These are phyloP conservation scores for Tapirus terrestris DNA, from an alignment of 2,113 vertebrate genomes.

Conservation along the genomic window DNA sequence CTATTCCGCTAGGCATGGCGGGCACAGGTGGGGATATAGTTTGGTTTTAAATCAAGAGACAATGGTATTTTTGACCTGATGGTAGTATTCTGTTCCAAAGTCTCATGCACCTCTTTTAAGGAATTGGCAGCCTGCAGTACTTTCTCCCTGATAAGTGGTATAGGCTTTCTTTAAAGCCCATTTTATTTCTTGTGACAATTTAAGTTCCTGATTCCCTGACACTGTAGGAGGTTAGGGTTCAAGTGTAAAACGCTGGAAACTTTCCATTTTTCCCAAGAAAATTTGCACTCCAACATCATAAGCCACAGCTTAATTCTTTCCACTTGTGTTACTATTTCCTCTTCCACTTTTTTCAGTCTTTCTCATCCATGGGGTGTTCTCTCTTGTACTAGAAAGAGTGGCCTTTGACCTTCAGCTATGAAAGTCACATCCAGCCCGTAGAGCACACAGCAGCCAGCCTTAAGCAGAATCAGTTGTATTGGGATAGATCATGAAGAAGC, in stretches of 20 bases:
- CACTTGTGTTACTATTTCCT: slow-evolving; percentile 56
- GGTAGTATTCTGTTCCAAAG: background rate
- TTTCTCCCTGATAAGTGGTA: slow-evolving; percentile 2
- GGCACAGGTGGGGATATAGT: background rate
- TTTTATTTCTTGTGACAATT: slow-evolving; percentile 53
- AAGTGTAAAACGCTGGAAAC: slow-evolving; percentile 53
- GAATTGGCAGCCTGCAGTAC: background rate
- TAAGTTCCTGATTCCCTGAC: slow-evolving; percentile 61
- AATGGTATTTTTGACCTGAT: background rate
- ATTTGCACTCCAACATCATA: slow-evolving; percentile 63
- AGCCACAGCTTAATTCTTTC: slow-evolving; percentile 61
- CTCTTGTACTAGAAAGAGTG: background rate
- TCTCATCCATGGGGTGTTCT: background rate
- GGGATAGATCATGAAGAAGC: background rate
- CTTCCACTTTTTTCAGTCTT: background rate
- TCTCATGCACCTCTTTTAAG: background rate
- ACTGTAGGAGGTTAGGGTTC: background rate
- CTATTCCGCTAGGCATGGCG: background rate
- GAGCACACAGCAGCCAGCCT: background rate
- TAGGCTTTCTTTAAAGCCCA: background rate
- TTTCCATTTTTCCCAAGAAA: slow-evolving; percentile 33
- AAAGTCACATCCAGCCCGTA: background rate
- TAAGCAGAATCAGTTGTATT: background rate
- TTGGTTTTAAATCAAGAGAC: background rate
- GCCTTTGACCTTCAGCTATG: background rate